Conservation (phyloP, 1,140 invertebrate genomes). For the Phocides pigmalion region DNA sequence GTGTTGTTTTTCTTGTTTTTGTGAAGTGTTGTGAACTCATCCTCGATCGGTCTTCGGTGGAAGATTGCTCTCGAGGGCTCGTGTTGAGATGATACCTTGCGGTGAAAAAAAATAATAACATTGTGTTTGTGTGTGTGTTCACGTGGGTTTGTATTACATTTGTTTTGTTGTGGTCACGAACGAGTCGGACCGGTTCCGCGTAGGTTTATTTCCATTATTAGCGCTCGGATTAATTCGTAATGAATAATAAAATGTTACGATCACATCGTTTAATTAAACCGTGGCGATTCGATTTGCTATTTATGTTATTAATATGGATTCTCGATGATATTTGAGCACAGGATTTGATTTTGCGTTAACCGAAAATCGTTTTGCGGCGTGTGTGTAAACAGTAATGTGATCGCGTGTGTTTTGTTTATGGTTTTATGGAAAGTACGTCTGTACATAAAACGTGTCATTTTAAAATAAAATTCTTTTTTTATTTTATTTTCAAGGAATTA, state of each 20-base stretch:
- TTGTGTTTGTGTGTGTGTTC: conserved; percentile 29
- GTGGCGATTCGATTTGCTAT: background rate
- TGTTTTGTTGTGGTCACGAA: conserved; percentile 36
- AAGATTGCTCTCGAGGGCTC: conserved; percentile 45
- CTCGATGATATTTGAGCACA: background rate
- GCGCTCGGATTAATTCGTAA: conserved; percentile 20
- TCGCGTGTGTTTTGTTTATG: background rate
- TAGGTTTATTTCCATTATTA: conserved; percentile 11
- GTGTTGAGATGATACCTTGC: conserved; percentile 22
- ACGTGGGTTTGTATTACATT: conserved; percentile 43
- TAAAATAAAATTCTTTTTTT: too few relatives aligned
- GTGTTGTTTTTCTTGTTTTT: conserved; percentile 10
- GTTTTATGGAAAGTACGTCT: background rate
- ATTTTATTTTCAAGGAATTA: too few relatives aligned
- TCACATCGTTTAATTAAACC: conserved; percentile 2
- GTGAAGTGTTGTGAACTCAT: conserved; percentile 18
- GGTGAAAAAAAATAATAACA: conserved; percentile 19
- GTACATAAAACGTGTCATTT: background rate
- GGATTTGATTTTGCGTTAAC: background rate
- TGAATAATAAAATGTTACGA: conserved; percentile 19
- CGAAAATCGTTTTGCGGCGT: background rate
- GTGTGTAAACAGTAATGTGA: background rate
- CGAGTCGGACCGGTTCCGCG: conserved; percentile 38
- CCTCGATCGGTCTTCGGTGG: conserved; percentile 43
- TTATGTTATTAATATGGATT: background rate